Conservation (phyloP, 2,797 vertebrate species). For the Schizopygopsis malacanthus region DNA sequence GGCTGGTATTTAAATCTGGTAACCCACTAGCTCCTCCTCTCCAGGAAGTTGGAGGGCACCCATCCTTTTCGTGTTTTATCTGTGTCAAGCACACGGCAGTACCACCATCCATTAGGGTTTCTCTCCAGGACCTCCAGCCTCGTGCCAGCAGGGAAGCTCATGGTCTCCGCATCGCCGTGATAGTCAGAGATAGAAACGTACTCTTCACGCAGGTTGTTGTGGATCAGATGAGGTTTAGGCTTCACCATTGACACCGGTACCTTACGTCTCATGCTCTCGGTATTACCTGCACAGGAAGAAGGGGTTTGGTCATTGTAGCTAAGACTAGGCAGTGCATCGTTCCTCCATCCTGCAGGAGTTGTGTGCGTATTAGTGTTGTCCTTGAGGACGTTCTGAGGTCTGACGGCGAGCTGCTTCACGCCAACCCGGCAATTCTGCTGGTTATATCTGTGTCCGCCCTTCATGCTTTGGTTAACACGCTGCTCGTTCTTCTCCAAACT, state of each 20-base stretch:
- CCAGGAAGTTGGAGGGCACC: constrained; percentile 98
- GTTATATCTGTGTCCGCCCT: constrained; percentile 79
- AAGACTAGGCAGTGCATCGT: constrained; percentile 83
- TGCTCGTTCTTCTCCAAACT: constrained; percentile 94
- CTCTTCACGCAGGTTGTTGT: constrained; percentile 93
- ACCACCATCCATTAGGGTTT: constrained; percentile 99
- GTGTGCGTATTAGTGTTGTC: constrained; percentile 76
- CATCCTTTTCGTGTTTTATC: constrained; percentile 93
- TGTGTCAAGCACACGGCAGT: constrained; percentile 94
- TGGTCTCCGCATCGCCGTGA: constrained; percentile 93
- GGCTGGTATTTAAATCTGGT: background rate
- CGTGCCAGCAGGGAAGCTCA: constrained; percentile 93
- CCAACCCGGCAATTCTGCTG: constrained; percentile 83
- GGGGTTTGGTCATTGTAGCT: constrained; percentile 35
- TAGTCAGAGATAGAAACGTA: constrained; percentile 97
- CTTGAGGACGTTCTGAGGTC: constrained; percentile 83
- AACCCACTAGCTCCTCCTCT: constrained; percentile 88
- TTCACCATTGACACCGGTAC: constrained; percentile 90
- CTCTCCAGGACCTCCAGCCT: constrained; percentile 94
- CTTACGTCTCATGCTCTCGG: constrained; percentile 64
- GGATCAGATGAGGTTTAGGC: constrained; percentile 94
- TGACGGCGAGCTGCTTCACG: constrained; percentile 32
- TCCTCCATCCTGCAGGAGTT: constrained; percentile 87
- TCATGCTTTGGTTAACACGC: constrained; percentile 79
- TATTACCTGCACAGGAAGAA: constrained; percentile 23